A percentile compares a stretch with the other conserved stretches of the same genome.
These are phyloP conservation scores for Limnephilus rhombicus DNA, from an alignment of 2,888 invertebrate species.

Conservation along the genomic window DNA sequence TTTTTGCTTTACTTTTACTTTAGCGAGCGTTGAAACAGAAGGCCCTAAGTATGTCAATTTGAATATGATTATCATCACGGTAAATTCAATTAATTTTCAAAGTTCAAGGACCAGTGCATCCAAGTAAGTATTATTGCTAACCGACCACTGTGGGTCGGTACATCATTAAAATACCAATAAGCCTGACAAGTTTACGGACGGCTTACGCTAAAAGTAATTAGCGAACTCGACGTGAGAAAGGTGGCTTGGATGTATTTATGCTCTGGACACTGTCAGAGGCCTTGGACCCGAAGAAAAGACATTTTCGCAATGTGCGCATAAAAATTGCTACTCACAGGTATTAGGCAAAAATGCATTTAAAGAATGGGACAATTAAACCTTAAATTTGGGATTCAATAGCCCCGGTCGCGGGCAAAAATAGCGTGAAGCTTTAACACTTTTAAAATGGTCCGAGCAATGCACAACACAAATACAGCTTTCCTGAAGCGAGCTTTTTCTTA, in stretches of 20 bases:
- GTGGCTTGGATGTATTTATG: slow-evolving; percentile 58
- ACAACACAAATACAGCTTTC: too few species aligned
- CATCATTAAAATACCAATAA: slow-evolving; percentile 25
- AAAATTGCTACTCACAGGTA: neutral
- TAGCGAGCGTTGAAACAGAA: too few species aligned
- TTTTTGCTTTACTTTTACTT: too few species aligned
- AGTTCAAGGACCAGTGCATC: neutral
- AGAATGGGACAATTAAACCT: too few species aligned
- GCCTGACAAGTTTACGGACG: slow-evolving; percentile 44
- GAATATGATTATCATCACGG: too few species aligned
- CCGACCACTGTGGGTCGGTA: neutral
- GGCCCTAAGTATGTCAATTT: too few species aligned
- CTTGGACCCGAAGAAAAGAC: neutral
- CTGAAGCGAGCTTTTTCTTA: too few species aligned
- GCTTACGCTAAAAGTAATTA: slow-evolving; percentile 59
- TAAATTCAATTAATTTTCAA: neutral
- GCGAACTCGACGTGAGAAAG: slow-evolving; percentile 58
- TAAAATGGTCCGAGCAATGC: too few species aligned
- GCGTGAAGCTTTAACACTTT: too few species aligned
- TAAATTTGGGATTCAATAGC: too few species aligned
- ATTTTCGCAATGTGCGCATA: neutral
- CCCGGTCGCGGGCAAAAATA: too few species aligned
- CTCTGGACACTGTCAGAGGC: neutral
- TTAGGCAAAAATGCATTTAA: too few species aligned
- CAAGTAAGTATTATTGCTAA: neutral